Percentiles rank a stretch among this genome's conserved stretches.
phyloP scores from a whole-genome alignment of 1,140 invertebrate species.

The Drosophila cardini region DNA sequence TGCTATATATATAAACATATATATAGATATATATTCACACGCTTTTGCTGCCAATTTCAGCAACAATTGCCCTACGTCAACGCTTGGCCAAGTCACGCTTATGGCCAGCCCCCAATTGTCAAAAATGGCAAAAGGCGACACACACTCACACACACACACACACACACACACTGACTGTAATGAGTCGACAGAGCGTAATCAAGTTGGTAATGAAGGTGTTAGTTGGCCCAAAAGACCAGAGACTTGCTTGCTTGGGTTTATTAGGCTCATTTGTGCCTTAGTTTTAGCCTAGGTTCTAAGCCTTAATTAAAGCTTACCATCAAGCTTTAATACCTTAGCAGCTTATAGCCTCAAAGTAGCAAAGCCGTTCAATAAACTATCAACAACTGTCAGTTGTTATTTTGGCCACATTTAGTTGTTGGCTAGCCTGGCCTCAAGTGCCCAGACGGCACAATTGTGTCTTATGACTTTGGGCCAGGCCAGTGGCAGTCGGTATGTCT shows the following conservation, averaged over 20 bases:
- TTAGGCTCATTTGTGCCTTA: conserved; percentile 10
- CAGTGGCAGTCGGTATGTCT: conserved; percentile 12
- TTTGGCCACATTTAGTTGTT: conserved; percentile 7
- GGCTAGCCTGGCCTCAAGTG: conserved; percentile 27
- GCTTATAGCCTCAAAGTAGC: conserved; percentile 27
- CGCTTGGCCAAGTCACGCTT: conserved; percentile 50
- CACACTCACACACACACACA: conserved; percentile 19
- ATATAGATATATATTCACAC: conserved; percentile 67
- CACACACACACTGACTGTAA: conserved; percentile 15
- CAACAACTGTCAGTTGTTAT: conserved; percentile 51
- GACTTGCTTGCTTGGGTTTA: conserved; percentile 8
- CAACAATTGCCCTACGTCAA: conserved; percentile 70
- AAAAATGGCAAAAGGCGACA: conserved; percentile 59
- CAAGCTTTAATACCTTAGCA: conserved; percentile 21
- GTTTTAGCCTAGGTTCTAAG: conserved; percentile 39
- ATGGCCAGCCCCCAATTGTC: conserved; percentile 50
- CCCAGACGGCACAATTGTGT: conserved; percentile 31
- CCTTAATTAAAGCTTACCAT: conserved; percentile 35
- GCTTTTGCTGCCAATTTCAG: conserved; percentile 65
- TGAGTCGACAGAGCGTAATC: conserved; percentile 5
- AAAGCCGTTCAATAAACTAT: conserved; percentile 46
- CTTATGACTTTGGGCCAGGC: conserved; percentile 22
- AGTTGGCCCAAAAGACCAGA: conserved; percentile 1
- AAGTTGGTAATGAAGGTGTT: conserved; percentile 38
- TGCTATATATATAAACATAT: too few species aligned